phyloP scores from a whole-genome alignment of 2,797 vertebrate genomes.

The Anisognathus igniventris region DNA sequence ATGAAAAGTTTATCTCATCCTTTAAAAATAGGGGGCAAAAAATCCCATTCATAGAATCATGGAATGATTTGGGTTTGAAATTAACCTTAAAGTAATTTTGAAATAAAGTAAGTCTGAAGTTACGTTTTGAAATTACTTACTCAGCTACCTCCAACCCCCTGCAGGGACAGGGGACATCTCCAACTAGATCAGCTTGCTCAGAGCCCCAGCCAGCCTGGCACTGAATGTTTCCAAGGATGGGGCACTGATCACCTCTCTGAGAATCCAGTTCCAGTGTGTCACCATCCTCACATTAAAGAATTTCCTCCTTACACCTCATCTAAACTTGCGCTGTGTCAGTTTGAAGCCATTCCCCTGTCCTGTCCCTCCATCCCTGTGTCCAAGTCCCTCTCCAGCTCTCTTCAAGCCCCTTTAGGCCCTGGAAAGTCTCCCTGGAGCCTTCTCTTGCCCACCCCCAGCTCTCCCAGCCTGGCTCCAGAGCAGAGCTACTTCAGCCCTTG shows the following conservation, averaged over 20 bases:
- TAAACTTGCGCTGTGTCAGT: accelerated
- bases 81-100: neutral
- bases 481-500: neutral
- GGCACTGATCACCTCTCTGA: neutral
- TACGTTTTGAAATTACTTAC: neutral
- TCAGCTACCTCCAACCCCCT: neutral
- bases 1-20: neutral
- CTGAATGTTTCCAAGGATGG: accelerated
- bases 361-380: neutral
- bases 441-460: neutral
- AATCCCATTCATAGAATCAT: neutral
- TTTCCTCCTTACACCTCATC: neutral
- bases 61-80: neutral
- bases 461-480: neutral
- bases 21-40: neutral
- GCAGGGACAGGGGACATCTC: neutral
- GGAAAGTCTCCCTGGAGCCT: neutral
- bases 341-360: neutral
- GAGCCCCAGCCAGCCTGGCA: neutral
- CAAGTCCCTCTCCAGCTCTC: neutral
- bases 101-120: neutral
- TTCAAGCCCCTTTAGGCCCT: neutral
- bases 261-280: neutral
- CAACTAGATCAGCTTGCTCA: neutral
- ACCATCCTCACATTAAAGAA: neutral